These are phyloP conservation scores for Malaclemys terrapin DNA, from an alignment of 2,113 vertebrate genomes.

Conservation along the genomic window DNA sequence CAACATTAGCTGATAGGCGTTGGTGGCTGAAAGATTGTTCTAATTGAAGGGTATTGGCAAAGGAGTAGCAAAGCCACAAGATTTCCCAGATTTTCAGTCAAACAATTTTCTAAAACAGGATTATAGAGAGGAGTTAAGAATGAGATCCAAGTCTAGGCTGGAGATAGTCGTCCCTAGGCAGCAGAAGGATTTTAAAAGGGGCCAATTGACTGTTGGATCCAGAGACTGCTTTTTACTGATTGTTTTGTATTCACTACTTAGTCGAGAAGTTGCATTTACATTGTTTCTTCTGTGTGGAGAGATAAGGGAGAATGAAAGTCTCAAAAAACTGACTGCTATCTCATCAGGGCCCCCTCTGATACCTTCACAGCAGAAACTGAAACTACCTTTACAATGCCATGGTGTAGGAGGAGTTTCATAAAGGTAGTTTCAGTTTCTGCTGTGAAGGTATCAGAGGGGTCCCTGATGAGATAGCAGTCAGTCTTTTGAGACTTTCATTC, in stretches of 20 bases:
- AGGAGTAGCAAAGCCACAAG: not conserved
- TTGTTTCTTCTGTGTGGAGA: not conserved
- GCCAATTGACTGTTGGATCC: not conserved
- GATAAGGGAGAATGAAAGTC: not conserved
- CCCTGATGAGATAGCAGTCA: no score
- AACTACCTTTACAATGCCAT: not conserved
- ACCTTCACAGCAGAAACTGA: not conserved
- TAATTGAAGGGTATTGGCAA: not conserved
- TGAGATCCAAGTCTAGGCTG: not conserved
- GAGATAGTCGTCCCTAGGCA: not conserved
- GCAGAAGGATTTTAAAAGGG: not conserved
- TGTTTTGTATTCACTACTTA: not conserved
- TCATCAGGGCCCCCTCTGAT: not conserved
- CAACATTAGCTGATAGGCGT: not conserved
- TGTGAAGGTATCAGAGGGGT: no score
- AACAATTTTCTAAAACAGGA: accelerated
- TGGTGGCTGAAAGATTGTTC: not conserved
- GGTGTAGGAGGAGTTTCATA: no score
- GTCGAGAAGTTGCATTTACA: not conserved
- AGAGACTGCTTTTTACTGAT: not conserved
- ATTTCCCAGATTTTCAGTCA: not conserved
- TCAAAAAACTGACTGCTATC: not conserved
- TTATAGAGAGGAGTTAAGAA: not conserved
- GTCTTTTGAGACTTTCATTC: no score
- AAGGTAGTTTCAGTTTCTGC: no score